Evolutionary conservation across 2,888 invertebrate genomes (phyloP).

Genomic region (Cataglyphis altisquamis): DNA sequence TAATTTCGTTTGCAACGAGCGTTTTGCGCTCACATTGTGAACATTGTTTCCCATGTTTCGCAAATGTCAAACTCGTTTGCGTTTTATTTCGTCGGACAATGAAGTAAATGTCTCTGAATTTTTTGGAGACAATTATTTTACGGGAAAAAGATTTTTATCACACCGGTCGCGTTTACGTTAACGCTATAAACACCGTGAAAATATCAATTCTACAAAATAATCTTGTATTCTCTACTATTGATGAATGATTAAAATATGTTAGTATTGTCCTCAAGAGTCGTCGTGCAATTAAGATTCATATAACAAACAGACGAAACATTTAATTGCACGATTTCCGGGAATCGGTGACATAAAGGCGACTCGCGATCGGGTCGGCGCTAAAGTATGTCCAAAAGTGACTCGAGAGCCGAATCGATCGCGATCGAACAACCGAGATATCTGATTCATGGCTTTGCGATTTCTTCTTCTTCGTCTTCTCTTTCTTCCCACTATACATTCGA

Average conservation of each 20-base stretch:
- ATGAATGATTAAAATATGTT: not conserved
- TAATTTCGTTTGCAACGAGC: slow-evolving; percentile 24
- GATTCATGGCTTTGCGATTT: slow-evolving; percentile 47
- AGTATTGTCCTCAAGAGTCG: too few relatives aligned
- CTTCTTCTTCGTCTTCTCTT: slow-evolving; percentile 19
- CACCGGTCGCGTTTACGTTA: not conserved
- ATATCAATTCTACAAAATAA: not conserved
- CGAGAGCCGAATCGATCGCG: slow-evolving; percentile 3
- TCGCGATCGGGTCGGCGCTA: slow-evolving; percentile 31
- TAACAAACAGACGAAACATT: slow-evolving; percentile 12
- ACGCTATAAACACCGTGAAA: not conserved
- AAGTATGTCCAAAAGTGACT: slow-evolving; percentile 49
- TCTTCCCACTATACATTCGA: slow-evolving; percentile 25
- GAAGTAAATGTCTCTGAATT: slow-evolving; percentile 7
- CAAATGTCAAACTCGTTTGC: not conserved
- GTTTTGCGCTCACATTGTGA: slow-evolving; percentile 20
- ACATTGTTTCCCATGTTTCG: slow-evolving; percentile 4
- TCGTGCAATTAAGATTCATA: slow-evolving; percentile 31
- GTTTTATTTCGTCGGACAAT: not conserved
- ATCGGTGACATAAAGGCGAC: slow-evolving; percentile 21
- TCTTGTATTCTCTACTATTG: not conserved
- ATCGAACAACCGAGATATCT: slow-evolving; percentile 53
- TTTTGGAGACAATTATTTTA: slow-evolving; percentile 31
- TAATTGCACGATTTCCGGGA: slow-evolving; percentile 37
- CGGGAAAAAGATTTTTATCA: not conserved